A percentile compares a stretch with the other conserved stretches of the same genome.
Evolutionary conservation across 2,797 vertebrate genomes (phyloP).

Genomic region (Graptemys geographica): DNA sequence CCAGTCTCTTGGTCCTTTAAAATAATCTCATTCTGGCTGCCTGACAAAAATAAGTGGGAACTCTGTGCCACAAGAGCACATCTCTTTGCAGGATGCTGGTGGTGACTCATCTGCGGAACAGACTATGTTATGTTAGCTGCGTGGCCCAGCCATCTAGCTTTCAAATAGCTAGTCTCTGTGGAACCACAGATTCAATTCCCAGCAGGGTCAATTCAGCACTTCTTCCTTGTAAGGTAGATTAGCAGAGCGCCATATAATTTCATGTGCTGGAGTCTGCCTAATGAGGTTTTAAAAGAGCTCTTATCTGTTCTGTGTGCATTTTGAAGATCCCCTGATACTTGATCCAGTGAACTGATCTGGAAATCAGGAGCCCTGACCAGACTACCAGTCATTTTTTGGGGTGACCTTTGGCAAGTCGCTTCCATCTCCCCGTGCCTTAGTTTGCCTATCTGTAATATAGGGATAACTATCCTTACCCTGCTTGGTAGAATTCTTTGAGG

Average conservation of each 20-base stretch:
- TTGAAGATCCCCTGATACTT: rapidly evolving
- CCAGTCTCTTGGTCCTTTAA: not conserved
- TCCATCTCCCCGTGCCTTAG: not conserved
- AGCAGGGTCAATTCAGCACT: not conserved
- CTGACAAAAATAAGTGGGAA: not conserved
- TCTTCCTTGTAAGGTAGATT: not conserved
- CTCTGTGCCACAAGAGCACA: not conserved
- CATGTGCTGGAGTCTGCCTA: not conserved
- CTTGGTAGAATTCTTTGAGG: not conserved
- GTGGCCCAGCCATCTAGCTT: not conserved
- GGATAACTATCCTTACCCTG: not conserved
- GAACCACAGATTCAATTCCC: not conserved
- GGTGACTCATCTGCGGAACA: not conserved
- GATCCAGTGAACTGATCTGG: not conserved
- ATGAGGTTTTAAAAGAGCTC: rapidly evolving
- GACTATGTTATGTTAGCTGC: rapidly evolving
- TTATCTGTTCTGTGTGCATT: not conserved
- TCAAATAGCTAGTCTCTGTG: not conserved
- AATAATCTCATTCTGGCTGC: not conserved
- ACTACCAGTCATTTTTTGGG: not conserved
- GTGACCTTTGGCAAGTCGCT: not conserved
- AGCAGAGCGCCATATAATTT: rapidly evolving
- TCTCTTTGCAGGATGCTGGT: not conserved
- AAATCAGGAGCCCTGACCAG: not conserved
- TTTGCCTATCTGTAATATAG: not conserved